Conservation (phyloP, 2,113 vertebrate genomes). For the Rhodinocichla rosea region DNA sequence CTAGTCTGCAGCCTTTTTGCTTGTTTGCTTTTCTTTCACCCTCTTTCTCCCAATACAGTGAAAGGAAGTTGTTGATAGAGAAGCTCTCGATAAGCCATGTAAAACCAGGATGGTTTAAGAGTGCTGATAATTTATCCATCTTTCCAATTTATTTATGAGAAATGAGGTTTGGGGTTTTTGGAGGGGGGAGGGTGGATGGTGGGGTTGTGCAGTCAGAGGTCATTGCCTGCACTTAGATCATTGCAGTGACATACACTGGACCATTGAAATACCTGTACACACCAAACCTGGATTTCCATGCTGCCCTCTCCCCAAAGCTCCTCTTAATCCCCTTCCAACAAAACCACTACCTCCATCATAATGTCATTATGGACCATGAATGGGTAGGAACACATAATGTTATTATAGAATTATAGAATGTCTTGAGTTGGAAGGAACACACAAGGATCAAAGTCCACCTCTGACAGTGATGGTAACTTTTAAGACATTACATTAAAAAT, state of each 20-base stretch:
- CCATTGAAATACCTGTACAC: neutral
- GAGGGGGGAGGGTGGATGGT: too few species aligned
- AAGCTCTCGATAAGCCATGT: neutral
- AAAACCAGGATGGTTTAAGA: neutral
- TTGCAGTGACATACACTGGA: neutral
- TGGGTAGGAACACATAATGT: neutral
- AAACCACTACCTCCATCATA: neutral
- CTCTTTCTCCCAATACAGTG: neutral
- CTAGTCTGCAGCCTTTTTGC: neutral
- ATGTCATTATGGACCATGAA: too few species aligned
- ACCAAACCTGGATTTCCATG: neutral
- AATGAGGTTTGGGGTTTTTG: neutral
- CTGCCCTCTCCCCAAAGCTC: neutral
- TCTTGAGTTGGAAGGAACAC: neutral
- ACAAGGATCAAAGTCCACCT: neutral
- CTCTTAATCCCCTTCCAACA: neutral
- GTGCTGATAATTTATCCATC: neutral
- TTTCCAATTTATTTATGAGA: neutral
- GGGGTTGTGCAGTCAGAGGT: neutral
- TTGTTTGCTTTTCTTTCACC: conserved; percentile 38
- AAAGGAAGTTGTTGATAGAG: neutral
- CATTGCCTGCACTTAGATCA: neutral
- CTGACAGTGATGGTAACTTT: neutral
- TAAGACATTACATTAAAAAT: neutral
- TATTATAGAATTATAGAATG: neutral